These are phyloP conservation scores for Pantala flavescens DNA, from an alignment of 1,140 invertebrate genomes.

Conservation along the genomic window DNA sequence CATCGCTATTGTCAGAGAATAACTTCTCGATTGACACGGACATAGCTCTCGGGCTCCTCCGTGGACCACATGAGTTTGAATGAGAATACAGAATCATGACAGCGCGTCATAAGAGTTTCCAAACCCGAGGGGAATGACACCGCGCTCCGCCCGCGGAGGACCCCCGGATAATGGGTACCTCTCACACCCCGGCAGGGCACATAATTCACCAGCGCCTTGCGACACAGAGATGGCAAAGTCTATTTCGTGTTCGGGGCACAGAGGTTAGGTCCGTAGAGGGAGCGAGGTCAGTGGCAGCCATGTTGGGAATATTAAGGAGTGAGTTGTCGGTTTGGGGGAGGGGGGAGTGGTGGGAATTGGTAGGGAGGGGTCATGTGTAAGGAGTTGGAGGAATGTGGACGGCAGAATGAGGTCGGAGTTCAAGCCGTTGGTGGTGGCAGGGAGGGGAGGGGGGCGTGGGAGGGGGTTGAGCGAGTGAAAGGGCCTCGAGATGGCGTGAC, in stretches of 20 bases:
- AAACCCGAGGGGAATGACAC: too few species aligned
- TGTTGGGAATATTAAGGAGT: not conserved
- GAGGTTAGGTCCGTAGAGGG: not conserved
- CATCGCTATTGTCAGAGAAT: too few species aligned
- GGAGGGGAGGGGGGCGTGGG: not conserved
- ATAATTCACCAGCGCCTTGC: not conserved
- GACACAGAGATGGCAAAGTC: not conserved
- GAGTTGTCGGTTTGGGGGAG: not conserved
- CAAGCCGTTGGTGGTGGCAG: not conserved
- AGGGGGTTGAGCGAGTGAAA: not conserved
- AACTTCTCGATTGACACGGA: too few species aligned
- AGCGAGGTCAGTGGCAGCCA: not conserved
- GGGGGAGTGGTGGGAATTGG: not conserved
- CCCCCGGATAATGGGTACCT: too few species aligned
- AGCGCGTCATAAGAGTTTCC: too few species aligned
- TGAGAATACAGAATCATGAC: too few species aligned
- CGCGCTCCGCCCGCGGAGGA: too few species aligned
- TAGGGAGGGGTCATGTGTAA: not conserved
- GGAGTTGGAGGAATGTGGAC: not conserved
- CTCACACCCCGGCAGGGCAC: not conserved
- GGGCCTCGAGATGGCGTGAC: not conserved
- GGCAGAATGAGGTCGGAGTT: slow-evolving; percentile 1
- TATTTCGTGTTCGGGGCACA: not conserved
- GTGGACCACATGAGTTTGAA: too few species aligned
- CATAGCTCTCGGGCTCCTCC: too few species aligned